Evolutionary conservation across 2,888 invertebrate species (phyloP), one percentile per base, ranked within the genome.

Genomic region (Oegoconia quadripuncta): DNA sequence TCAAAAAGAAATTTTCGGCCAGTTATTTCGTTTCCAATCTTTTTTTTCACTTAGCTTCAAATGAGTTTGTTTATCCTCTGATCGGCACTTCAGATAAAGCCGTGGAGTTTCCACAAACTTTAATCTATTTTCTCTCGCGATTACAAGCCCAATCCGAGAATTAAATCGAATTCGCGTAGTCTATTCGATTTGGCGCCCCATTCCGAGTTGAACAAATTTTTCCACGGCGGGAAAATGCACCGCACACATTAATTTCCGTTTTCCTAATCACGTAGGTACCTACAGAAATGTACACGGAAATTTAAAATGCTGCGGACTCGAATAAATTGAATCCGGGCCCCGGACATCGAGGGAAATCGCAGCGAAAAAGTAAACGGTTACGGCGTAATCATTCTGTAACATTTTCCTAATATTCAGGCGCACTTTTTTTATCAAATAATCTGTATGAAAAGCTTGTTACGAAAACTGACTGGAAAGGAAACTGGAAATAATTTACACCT

Each of bases 181-280:
- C 26, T 64, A 59, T 61, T 50, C 53, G 53, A 44, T 50, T 56
- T 45, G 46, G 46, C 43, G 52, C 49, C 54, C 50, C 54, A 55
- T 55, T 64, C 59, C 43, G 64, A 64, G 60, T 53, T 50, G 53
- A 57, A 50, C 55, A 64, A 55, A 54, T 66, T 67, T n/a, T 60
- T 61, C 54, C 56, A 54, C 50, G 48, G 49, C 13, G 14, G 41
- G 44, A 48, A 68, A 74, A 77, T 64, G 72, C 69, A 74, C 67
- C 69, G 81, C 74, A 81, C 75, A 83, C 81, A 82, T 76, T 77
- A 78, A 84, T 83, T 82, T 81, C 75, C 76, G 67, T 8, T 17
- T 14, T 27, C 26, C 20, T 20, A 34, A 37, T 73, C 72, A 64
- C 73, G 74, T 74, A 68, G 69, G 76, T 71, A 73, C 68, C 70